Evolutionary conservation across 1,140 invertebrate genomes (phyloP).

Genomic region (Pogonus chalceus): DNA sequence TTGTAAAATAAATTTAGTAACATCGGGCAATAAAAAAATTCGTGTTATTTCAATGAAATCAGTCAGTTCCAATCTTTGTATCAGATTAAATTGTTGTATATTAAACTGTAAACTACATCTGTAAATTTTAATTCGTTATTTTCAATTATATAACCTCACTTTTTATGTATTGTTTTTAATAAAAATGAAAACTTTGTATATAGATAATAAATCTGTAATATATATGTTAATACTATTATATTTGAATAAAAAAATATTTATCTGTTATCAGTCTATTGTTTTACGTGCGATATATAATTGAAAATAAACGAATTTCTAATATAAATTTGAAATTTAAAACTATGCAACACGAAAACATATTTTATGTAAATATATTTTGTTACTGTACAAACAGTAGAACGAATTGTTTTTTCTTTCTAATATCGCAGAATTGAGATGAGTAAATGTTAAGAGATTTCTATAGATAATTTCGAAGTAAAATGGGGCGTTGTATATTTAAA

Average conservation of each 20-base stretch:
- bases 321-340: slow-evolving; percentile 1
- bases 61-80: slow-evolving; percentile 22
- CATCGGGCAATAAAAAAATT: not conserved
- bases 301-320: not conserved
- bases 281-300: not conserved
- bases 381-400: slow-evolving; percentile 26
- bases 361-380: slow-evolving; percentile 23
- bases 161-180: too few species aligned
- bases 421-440: slow-evolving; percentile 25
- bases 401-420: slow-evolving; percentile 24
- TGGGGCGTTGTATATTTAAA: not conserved
- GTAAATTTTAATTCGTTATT: too few species aligned
- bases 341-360: not conserved
- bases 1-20: not conserved
- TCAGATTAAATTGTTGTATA: not conserved
- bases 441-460: not conserved
- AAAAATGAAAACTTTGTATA: slow-evolving; percentile 1
- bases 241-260: not conserved
- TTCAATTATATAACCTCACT: too few species aligned
- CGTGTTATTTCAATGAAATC: slow-evolving; percentile 11
- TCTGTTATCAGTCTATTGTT: not conserved
- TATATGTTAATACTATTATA: not conserved
- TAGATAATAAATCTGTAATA: not conserved
- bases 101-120: not conserved
- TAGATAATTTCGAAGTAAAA: not conserved